Percentiles rank a stretch among this genome's conserved stretches.
These are phyloP conservation scores for Drosophila limbata DNA, from an alignment of 2,888 invertebrate species.

Conservation along the genomic window DNA sequence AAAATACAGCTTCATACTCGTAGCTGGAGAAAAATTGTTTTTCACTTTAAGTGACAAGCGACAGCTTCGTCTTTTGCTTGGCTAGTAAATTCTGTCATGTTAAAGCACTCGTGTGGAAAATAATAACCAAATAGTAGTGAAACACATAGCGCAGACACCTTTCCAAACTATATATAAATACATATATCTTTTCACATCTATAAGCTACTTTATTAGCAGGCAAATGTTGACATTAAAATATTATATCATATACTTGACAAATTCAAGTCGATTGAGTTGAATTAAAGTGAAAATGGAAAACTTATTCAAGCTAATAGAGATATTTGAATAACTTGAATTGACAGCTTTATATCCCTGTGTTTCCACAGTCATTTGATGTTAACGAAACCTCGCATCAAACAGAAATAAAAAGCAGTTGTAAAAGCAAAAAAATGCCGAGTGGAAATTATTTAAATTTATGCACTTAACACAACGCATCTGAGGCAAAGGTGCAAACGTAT, in stretches of 20 bases:
- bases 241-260: background rate
- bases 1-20: constrained; percentile 39
- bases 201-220: constrained; percentile 23
- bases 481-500: constrained; percentile 24
- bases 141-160: constrained; percentile 12
- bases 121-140: constrained; percentile 54
- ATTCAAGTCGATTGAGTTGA: background rate
- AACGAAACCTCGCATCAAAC: constrained; percentile 24
- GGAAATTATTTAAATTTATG: constrained; percentile 79
- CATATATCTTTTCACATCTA: background rate
- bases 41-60: constrained; percentile 78
- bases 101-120: constrained; percentile 72
- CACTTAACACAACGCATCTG: constrained; percentile 32
- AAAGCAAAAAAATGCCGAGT: constrained; percentile 49
- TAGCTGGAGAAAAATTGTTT: constrained; percentile 79
- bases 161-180: background rate
- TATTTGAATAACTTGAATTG: constrained; percentile 14
- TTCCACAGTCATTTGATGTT: constrained; percentile 21
- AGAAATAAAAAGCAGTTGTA: constrained; percentile 36
- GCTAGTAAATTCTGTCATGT: constrained; percentile 60
- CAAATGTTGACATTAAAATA: background rate
- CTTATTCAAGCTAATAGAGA: background rate
- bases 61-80: constrained; percentile 21
- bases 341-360: constrained; percentile 17
- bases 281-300: background rate